phyloP scores from a whole-genome alignment of 2,797 vertebrate genomes.

The Agapornis canus region DNA sequence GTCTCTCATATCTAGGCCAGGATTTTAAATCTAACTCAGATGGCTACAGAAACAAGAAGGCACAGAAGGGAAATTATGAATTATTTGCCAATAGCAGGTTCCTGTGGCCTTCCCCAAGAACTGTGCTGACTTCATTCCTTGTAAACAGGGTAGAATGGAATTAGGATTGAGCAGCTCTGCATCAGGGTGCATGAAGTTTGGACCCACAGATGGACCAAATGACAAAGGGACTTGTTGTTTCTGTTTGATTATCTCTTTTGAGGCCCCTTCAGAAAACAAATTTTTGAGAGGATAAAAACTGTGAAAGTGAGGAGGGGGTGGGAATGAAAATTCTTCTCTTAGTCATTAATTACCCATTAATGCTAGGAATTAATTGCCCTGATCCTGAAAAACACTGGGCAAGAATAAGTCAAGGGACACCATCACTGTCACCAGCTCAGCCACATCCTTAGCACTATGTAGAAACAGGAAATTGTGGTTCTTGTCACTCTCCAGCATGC shows the following conservation, averaged over 20 bases:
- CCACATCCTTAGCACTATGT: neutral
- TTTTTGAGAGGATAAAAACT: neutral
- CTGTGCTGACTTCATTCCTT: neutral
- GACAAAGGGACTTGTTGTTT: neutral
- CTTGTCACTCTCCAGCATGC: neutral
- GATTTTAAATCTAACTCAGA: neutral
- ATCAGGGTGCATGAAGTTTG: neutral
- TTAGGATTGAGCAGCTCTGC: neutral
- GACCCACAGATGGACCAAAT: accelerated
- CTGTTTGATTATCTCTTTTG: neutral
- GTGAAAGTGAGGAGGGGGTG: accelerated
- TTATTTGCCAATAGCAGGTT: neutral
- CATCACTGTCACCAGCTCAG: neutral
- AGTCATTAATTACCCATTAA: neutral
- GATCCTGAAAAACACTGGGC: neutral
- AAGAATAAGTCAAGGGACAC: neutral
- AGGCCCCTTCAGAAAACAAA: neutral
- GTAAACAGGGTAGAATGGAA: neutral
- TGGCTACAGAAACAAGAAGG: neutral
- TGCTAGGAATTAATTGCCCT: neutral
- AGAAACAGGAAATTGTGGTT: neutral
- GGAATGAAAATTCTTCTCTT: neutral
- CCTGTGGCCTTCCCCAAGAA: neutral
- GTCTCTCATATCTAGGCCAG: neutral
- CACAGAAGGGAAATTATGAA: neutral